A percentile compares a stretch with the other conserved stretches of the same genome.
These are phyloP conservation scores for Diarsia rubi DNA, from an alignment of 2,888 invertebrate species.

Conservation along the genomic window DNA sequence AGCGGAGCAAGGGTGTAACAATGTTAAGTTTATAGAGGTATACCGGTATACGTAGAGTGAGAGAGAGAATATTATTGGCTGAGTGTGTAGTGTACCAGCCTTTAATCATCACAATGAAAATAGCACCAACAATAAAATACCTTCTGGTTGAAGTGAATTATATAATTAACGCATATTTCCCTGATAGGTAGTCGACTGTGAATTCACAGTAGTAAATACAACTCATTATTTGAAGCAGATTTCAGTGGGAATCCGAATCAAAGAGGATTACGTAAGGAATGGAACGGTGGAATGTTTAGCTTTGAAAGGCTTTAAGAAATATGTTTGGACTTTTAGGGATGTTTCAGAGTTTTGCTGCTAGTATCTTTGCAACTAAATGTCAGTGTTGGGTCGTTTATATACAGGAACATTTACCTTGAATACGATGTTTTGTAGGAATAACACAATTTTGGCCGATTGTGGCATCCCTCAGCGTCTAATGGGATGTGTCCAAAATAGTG, in stretches of 20 bases:
- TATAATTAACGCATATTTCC: constrained; percentile 15
- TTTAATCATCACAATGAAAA: neutral
- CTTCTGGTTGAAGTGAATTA: constrained; percentile 9
- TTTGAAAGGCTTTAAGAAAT: constrained; percentile 53
- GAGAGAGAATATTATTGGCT: neutral
- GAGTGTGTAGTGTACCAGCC: neutral
- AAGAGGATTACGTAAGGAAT: constrained; percentile 40
- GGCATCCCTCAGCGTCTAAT: neutral
- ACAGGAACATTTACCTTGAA: neutral
- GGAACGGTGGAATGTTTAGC: constrained; percentile 51
- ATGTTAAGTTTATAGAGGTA: constrained; percentile 10
- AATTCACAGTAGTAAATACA: constrained; percentile 23
- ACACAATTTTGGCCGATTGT: neutral
- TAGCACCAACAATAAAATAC: neutral
- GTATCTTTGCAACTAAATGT: constrained; percentile 6
- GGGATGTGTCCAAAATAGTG: neutral
- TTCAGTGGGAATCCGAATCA: constrained; percentile 41
- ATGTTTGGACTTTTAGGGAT: constrained; percentile 24
- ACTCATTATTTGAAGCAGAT: constrained; percentile 47
- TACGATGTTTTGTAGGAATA: neutral
- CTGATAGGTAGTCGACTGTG: constrained; percentile 4
- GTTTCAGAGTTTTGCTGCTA: constrained; percentile 17
- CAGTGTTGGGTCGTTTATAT: neutral
- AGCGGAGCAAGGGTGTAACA: neutral
- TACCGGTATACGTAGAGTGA: too few relatives aligned